Conservation (phyloP, 2,797 vertebrate genomes). For the Melanotaenia parkinsoni region DNA sequence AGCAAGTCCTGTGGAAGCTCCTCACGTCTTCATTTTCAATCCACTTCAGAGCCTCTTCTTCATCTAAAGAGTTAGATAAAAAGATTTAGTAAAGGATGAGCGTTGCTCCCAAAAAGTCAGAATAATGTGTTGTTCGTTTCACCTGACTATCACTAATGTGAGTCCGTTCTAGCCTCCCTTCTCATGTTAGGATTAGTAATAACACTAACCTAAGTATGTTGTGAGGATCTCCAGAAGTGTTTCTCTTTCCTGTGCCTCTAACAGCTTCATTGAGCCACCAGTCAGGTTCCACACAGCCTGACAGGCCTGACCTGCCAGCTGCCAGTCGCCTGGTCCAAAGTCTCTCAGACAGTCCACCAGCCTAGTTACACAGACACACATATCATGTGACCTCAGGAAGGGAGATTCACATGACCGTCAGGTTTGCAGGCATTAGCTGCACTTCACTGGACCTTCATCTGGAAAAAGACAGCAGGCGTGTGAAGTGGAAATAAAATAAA, state of each 20-base stretch:
- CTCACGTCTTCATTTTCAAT: slow-evolving; percentile 77
- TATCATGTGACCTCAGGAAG: slow-evolving; percentile 60
- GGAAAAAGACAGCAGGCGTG: slow-evolving; percentile 20
- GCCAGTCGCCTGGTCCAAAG: slow-evolving; percentile 92
- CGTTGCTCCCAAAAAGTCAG: background rate
- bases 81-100: slow-evolving; percentile 3
- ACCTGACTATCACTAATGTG: slow-evolving; percentile 21
- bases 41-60: slow-evolving; percentile 82
- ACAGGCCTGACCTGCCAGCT: slow-evolving; percentile 91
- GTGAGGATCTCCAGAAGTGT: slow-evolving; percentile 81
- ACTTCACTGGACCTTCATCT: slow-evolving; percentile 52
- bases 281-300: slow-evolving; percentile 95
- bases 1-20: slow-evolving; percentile 85
- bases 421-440: slow-evolving; percentile 62
- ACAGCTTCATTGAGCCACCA: slow-evolving; percentile 41
- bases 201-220: slow-evolving; percentile 84
- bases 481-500: slow-evolving; percentile 13
- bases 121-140: slow-evolving; percentile 9
- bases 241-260: slow-evolving; percentile 65
- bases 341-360: slow-evolving; percentile 92
- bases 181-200: slow-evolving; percentile 47
- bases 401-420: slow-evolving; percentile 65
- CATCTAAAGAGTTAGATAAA: slow-evolving; percentile 76
- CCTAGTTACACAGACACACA: slow-evolving; percentile 74
- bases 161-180: slow-evolving; percentile 24